Evolutionary conservation across 2,113 vertebrate species (phyloP).

Genomic region (Pedionomus torquatus): DNA sequence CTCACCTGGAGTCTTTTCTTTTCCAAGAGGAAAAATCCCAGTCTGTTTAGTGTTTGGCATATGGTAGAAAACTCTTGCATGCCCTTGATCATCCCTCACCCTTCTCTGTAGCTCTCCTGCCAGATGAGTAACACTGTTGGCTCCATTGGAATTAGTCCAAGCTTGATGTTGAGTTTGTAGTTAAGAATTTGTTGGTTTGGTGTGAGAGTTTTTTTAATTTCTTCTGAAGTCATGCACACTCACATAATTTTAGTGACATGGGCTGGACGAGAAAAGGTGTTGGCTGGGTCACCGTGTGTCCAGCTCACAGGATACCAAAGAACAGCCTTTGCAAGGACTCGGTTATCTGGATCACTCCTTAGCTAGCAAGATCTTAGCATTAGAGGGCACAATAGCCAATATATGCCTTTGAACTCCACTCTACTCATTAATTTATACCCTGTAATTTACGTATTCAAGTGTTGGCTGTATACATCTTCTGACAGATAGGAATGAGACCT

Average conservation of each 20-base stretch:
- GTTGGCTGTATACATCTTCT: not conserved
- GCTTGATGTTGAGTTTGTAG: not conserved
- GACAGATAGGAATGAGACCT: not conserved
- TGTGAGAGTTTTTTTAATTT: not conserved
- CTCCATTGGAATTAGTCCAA: not conserved
- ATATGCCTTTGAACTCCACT: not conserved
- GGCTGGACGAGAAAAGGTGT: not conserved
- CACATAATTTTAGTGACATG: not conserved
- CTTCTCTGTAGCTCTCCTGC: not conserved
- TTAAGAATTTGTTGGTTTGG: not conserved
- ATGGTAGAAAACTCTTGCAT: not conserved
- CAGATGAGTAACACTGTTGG: not conserved
- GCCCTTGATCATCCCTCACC: not conserved
- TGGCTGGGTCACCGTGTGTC: too few relatives aligned
- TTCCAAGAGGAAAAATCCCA: not conserved
- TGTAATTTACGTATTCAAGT: not conserved
- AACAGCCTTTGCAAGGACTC: not conserved
- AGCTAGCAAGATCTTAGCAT: not conserved
- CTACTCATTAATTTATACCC: not conserved
- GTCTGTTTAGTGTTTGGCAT: not conserved
- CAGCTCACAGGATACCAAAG: not conserved
- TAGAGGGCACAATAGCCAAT: not conserved
- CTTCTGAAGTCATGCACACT: not conserved
- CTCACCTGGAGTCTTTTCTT: not conserved
- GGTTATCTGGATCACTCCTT: rapidly evolving